These are phyloP conservation scores for Porites evermanni DNA, from an alignment of 92 coral and sea anemone species.

Conservation along the genomic window DNA sequence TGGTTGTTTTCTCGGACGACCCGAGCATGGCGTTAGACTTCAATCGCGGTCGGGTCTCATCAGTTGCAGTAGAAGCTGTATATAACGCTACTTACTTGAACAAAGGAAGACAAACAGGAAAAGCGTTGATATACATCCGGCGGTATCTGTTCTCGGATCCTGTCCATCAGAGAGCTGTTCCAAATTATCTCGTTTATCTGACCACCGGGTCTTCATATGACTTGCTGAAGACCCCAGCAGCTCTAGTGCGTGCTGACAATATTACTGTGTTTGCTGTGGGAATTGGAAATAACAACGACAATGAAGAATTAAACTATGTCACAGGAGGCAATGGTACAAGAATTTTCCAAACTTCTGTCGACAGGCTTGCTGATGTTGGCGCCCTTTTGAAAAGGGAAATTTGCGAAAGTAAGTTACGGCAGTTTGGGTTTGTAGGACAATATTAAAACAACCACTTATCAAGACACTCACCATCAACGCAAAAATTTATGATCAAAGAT, in stretches of 20 bases:
- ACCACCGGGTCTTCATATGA: slow-evolving; percentile 19
- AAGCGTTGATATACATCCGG: background rate
- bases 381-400: background rate
- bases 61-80: background rate
- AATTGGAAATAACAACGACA: background rate
- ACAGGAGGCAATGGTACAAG: slow-evolving; percentile 4
- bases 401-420: slow-evolving; percentile 3
- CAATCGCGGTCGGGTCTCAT: background rate
- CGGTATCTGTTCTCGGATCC: slow-evolving; percentile 1
- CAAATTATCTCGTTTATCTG: slow-evolving; percentile 1
- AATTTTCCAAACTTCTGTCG: background rate
- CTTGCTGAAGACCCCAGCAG: background rate
- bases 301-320: slow-evolving; percentile 1
- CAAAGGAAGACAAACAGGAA: slow-evolving; percentile 11
- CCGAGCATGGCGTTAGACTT: slow-evolving; percentile 4
- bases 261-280: slow-evolving; percentile 13
- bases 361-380: background rate
- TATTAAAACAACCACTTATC: too few relatives aligned
- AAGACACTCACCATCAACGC: too few relatives aligned
- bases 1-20: slow-evolving; percentile 28
- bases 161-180: background rate
- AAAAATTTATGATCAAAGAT: too few relatives aligned
- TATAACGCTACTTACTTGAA: background rate
- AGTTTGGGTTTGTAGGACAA: background rate
- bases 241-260: background rate